These are phyloP conservation scores for Turdus rufiventris DNA, from an alignment of 2,113 vertebrate species.

Conservation along the genomic window DNA sequence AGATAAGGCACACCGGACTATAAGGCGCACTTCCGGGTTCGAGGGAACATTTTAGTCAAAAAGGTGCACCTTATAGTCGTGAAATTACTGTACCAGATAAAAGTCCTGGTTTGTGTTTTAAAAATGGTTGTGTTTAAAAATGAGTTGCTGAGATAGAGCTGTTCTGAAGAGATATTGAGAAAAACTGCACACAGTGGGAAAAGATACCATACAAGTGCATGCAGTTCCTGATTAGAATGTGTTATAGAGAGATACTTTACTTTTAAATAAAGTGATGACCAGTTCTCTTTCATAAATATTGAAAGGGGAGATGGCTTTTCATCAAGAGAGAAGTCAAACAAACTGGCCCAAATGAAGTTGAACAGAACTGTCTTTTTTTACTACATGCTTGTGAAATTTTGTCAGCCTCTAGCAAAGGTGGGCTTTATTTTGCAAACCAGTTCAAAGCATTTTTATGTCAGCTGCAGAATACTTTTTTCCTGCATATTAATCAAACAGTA, in stretches of 20 bases:
- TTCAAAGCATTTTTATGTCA: constrained; percentile 13
- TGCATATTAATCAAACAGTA: background rate
- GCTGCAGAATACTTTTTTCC: background rate
- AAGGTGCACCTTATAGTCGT: no score
- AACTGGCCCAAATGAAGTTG: background rate
- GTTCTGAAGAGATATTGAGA: background rate
- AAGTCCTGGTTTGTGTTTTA: background rate
- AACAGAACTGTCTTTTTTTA: background rate
- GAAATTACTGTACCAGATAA: no score
- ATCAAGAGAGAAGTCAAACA: background rate
- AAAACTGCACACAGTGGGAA: background rate
- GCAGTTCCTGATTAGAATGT: background rate
- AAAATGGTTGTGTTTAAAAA: background rate
- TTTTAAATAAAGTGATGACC: background rate
- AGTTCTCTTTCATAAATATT: background rate
- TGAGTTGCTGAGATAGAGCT: background rate
- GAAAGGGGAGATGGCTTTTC: background rate
- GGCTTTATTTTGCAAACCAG: background rate
- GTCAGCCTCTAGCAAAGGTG: background rate
- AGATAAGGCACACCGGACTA: no score
- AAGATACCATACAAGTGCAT: background rate
- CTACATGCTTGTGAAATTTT: background rate
- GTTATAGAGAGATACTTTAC: background rate
- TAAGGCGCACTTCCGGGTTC: no score
- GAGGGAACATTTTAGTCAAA: no score